Conservation (phyloP, 2,113 vertebrate genomes). For the Ciconia stormi region DNA sequence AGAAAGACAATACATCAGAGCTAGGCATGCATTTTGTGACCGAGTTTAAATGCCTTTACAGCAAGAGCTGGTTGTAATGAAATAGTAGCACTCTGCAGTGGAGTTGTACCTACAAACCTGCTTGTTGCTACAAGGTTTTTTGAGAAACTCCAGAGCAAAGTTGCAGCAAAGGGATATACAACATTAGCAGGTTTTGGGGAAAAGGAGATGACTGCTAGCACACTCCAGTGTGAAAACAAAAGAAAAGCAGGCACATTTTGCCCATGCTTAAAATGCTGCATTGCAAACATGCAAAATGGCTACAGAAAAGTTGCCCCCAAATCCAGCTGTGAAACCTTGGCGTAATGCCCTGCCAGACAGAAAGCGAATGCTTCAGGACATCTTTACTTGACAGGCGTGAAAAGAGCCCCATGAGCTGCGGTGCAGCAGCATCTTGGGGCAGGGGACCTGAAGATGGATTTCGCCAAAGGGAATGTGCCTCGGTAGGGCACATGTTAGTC, state of each 20-base stretch:
- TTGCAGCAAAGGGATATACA: neutral
- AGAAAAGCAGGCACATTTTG: neutral
- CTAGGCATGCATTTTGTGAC: neutral
- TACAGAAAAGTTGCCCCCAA: neutral
- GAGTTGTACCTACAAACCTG: neutral
- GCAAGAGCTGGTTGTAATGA: neutral
- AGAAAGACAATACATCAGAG: neutral
- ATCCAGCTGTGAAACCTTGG: neutral
- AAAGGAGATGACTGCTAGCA: no score
- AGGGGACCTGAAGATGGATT: neutral
- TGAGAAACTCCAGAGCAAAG: neutral
- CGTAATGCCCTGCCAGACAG: rapidly evolving
- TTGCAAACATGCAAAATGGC: neutral
- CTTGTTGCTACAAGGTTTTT: neutral
- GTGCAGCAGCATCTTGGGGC: no score
- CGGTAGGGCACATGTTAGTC: neutral
- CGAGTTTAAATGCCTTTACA: neutral
- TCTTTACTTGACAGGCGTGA: neutral
- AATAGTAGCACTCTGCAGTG: neutral
- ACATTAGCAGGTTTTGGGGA: neutral
- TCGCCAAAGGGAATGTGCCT: neutral
- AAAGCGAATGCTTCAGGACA: neutral
- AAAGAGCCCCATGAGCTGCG: rapidly evolving
- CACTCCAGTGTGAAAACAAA: neutral
- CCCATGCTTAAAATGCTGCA: rapidly evolving